These are phyloP conservation scores for Calliopum simillimum DNA, from an alignment of 2,888 invertebrate species.

Conservation along the genomic window DNA sequence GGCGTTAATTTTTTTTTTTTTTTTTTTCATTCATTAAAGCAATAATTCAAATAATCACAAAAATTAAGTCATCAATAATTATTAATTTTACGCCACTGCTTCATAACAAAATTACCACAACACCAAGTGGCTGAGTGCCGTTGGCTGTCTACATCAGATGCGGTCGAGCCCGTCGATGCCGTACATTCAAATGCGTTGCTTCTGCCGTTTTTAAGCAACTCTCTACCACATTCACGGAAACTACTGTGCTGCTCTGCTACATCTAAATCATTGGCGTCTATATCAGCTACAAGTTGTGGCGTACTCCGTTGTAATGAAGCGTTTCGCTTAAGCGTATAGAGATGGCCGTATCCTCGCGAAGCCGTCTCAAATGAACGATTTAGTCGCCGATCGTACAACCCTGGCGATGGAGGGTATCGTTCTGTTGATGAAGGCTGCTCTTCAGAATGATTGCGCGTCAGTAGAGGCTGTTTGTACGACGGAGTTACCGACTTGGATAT, in stretches of 20 bases:
- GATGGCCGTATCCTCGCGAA: conserved; percentile 57
- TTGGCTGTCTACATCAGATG: conserved; percentile 49
- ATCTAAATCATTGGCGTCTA: conserved; percentile 17
- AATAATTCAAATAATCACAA: conserved; percentile 37
- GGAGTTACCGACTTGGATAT: conserved; percentile 17
- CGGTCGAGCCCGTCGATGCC: conserved; percentile 14
- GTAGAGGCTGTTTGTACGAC: conserved; percentile 38
- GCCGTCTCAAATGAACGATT: conserved; percentile 67
- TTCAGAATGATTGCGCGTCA: conserved; percentile 51
- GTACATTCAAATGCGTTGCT: conserved; percentile 24
- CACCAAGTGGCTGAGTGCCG: conserved; percentile 73
- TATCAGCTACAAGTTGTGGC: conserved; percentile 60
- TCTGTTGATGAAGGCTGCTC: conserved; percentile 44
- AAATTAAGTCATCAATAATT: conserved; percentile 71
- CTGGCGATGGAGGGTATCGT: conserved; percentile 53
- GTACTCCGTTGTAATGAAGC: conserved; percentile 64
- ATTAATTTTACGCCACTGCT: conserved; percentile 81
- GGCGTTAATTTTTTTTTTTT: conserved; percentile 25
- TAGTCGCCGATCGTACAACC: conserved; percentile 65
- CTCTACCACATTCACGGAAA: conserved; percentile 45
- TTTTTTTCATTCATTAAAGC: conserved; percentile 32
- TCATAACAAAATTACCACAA: conserved; percentile 81
- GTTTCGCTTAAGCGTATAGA: conserved; percentile 56
- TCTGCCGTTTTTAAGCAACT: conserved; percentile 21
- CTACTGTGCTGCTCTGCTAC: conserved; percentile 27